Evolutionary conservation across 2,888 invertebrate species (phyloP).

Genomic region (Drosophila kokeensis): DNA sequence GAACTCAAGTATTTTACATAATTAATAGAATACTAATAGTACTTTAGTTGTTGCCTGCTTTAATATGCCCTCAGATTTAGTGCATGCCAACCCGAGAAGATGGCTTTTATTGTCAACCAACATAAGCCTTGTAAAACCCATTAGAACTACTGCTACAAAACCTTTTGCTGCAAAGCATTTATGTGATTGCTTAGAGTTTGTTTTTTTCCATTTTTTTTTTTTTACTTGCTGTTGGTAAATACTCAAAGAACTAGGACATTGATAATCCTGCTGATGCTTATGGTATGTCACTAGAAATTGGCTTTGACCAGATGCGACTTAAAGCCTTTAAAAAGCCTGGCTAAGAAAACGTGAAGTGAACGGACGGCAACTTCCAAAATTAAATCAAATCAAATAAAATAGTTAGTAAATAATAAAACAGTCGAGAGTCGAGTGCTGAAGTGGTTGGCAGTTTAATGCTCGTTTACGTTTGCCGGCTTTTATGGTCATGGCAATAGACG

Average conservation of each 20-base stretch:
- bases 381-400: conserved; percentile 79
- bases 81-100: neutral
- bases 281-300: conserved; percentile 58
- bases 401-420: conserved; percentile 80
- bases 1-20: conserved; percentile 2
- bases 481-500: conserved; percentile 70
- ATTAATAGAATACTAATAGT: neutral
- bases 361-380: conserved; percentile 55
- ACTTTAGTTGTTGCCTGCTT: neutral
- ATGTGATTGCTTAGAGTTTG: conserved; percentile 38
- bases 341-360: conserved; percentile 7
- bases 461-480: conserved; percentile 71
- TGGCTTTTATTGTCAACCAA: conserved; percentile 28
- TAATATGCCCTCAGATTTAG: conserved; percentile 1
- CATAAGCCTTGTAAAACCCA: conserved; percentile 42
- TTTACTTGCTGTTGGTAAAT: conserved; percentile 12
- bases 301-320: conserved; percentile 58
- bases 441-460: conserved; percentile 73
- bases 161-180: conserved; percentile 39
- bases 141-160: conserved; percentile 47
- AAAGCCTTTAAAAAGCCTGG: conserved; percentile 39
- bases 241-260: conserved; percentile 37
- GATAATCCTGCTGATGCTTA: conserved; percentile 62
- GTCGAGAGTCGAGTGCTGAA: conserved; percentile 63
- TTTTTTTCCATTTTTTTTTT: neutral